These are phyloP conservation scores for Apis florea DNA, from an alignment of 1,140 invertebrate genomes.

Conservation along the genomic window DNA sequence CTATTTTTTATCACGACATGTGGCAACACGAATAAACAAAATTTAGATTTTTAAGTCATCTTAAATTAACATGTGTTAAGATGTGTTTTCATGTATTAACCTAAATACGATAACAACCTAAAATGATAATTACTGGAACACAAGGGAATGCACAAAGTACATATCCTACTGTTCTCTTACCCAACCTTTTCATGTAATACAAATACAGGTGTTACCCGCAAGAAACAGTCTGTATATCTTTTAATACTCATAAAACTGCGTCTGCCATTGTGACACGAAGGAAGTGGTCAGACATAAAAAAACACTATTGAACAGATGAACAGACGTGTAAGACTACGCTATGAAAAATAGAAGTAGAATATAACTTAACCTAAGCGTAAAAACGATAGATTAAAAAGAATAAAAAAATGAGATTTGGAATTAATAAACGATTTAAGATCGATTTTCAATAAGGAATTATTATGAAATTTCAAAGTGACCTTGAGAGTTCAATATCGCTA, in stretches of 20 bases:
- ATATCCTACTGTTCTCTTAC: not conserved
- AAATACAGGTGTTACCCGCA: slow-evolving; percentile 25
- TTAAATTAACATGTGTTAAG: not conserved
- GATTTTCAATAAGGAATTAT: not conserved
- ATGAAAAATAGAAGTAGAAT: too few species aligned
- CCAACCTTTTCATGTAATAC: not conserved
- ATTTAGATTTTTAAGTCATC: not conserved
- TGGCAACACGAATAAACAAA: not conserved
- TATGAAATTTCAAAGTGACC: not conserved
- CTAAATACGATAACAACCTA: not conserved
- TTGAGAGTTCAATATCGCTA: too few species aligned
- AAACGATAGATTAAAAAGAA: not conserved
- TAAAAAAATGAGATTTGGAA: too few species aligned
- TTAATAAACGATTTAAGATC: not conserved
- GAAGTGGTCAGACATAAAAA: slow-evolving; percentile 7
- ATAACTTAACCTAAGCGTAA: too few species aligned
- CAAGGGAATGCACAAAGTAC: not conserved
- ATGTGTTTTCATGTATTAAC: not conserved
- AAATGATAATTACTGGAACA: not conserved
- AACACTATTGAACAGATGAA: not conserved
- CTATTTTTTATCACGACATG: not conserved
- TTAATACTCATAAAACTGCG: slow-evolving; percentile 1
- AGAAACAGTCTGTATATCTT: not conserved
- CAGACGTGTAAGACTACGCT: not conserved
- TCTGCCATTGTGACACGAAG: not conserved